Percentiles rank a stretch among this genome's conserved stretches.
These are phyloP conservation scores for Epinotia ramella DNA, from an alignment of 2,888 invertebrate genomes.

Conservation along the genomic window DNA sequence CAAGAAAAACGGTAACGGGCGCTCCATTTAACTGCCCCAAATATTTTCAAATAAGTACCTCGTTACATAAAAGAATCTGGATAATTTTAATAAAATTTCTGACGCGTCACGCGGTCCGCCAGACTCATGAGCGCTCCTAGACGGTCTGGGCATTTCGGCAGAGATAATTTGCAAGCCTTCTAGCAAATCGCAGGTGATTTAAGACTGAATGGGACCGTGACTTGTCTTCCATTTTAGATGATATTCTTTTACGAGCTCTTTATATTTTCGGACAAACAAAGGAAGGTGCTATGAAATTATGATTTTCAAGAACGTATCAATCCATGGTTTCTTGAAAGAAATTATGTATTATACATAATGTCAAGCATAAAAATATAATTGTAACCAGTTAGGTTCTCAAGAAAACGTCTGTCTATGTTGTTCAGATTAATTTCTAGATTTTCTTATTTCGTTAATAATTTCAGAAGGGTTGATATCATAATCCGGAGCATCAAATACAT, in stretches of 20 bases:
- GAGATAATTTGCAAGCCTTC: slow-evolving; percentile 21
- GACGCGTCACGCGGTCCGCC: slow-evolving; percentile 14
- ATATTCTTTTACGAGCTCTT: slow-evolving; percentile 2
- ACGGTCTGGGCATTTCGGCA: slow-evolving; percentile 8
- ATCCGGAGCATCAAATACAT: slow-evolving; percentile 13
- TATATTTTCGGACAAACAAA: slow-evolving; percentile 6
- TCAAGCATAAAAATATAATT: background rate
- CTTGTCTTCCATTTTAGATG: slow-evolving; percentile 7
- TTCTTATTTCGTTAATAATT: background rate
- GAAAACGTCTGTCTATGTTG: background rate
- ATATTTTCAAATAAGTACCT: slow-evolving; percentile 24
- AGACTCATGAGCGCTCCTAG: background rate
- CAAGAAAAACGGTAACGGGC: slow-evolving; percentile 7
- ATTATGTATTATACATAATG: background rate
- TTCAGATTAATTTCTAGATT: background rate
- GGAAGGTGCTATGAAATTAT: background rate
- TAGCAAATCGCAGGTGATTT: slow-evolving; percentile 22
- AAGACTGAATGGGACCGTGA: background rate
- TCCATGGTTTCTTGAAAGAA: background rate
- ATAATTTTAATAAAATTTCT: slow-evolving; percentile 42
- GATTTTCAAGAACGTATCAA: background rate
- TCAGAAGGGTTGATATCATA: background rate
- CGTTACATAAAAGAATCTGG: slow-evolving; percentile 35
- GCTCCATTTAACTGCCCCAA: slow-evolving; percentile 26
- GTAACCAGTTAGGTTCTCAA: background rate